Percentiles rank a stretch among this genome's conserved stretches.
These are phyloP conservation scores for Atlantisia rogersi DNA, from an alignment of 2,113 vertebrate genomes.

Conservation along the genomic window DNA sequence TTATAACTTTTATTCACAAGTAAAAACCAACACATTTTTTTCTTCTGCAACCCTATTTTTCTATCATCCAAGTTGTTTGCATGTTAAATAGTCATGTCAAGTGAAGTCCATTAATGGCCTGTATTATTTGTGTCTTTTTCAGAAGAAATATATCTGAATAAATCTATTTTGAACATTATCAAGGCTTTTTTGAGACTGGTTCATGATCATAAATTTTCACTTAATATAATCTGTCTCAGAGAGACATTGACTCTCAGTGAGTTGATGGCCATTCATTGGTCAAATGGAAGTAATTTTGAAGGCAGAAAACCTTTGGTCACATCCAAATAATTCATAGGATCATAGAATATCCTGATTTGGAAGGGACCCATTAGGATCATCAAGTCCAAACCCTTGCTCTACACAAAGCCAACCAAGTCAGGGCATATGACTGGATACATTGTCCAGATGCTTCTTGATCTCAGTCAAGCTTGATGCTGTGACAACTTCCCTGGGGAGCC, in stretches of 20 bases:
- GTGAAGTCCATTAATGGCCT: not conserved
- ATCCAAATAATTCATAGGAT: not conserved
- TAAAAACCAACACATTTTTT: not conserved
- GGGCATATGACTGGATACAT: no score
- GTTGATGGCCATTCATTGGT: not conserved
- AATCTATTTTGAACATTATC: not conserved
- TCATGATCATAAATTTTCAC: not conserved
- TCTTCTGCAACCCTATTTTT: not conserved
- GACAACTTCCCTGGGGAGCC: no score
- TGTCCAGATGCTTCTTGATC: no score
- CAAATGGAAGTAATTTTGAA: not conserved
- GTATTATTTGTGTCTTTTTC: not conserved
- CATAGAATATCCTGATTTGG: no score
- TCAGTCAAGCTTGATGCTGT: no score
- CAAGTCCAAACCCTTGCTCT: no score
- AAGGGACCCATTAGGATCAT: no score
- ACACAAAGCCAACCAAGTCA: no score
- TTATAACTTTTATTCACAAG: not conserved
- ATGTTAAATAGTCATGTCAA: not conserved
- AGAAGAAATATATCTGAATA: not conserved
- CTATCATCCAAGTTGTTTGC: not conserved
- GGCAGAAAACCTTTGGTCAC: fast-evolving
- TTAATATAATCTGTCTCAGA: not conserved
- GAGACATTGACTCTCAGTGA: not conserved
- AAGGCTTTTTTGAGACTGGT: not conserved